Evolutionary conservation across 2,888 invertebrate species (phyloP), one percentile per base, ranked within the genome.

Genomic region (Melieria picta): DNA sequence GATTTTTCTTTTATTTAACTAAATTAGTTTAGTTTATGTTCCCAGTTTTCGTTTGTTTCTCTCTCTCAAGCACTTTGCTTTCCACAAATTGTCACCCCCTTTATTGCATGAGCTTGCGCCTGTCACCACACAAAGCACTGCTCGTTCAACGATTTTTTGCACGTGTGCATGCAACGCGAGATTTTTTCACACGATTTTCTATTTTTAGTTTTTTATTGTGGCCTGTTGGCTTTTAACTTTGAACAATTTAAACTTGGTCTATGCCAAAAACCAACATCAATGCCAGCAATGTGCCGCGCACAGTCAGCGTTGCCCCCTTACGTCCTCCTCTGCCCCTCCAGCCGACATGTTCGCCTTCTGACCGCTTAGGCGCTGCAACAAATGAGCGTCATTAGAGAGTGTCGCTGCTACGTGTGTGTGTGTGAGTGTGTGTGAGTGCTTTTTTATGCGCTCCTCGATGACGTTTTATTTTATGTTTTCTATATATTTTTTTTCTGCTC

Each of bases 371-470:
- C 42, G 47, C 48, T 45, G 16, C 58, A 50, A 56, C 45, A 66
- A 72, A 74, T 74, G 74, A 74, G 65, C 75, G 65, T 71, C 71
- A 75, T 75, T 75, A 75, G 73, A 69, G 70, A 69, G 58, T 68
- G 52, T 68, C 52, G 52, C 48, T n/a, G 58, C 52, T 66, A 56
- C 55, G 30, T 56, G 30, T 61, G 11, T 65, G 16, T 13, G 45
- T 55, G 63, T 63, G 5, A 30, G 16, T 5, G 45, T 56, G 50
- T 46, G 60, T 55, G 52, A 42, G 50, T 60, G 65, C 46, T 55
- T 57, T 30, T 13, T 52, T 56, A 69, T 58, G 16, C 55, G 55
- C 45, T 11, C 6, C 60, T 65, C 56, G 9, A 45, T 16, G 66
- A 4, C 46, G n/a, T 62, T 62, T 55, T 62, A 43, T 42, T 43